Base-by-base conservation (phyloP, 1,140 invertebrate species). In the Drosophila ficusphila region DNA sequence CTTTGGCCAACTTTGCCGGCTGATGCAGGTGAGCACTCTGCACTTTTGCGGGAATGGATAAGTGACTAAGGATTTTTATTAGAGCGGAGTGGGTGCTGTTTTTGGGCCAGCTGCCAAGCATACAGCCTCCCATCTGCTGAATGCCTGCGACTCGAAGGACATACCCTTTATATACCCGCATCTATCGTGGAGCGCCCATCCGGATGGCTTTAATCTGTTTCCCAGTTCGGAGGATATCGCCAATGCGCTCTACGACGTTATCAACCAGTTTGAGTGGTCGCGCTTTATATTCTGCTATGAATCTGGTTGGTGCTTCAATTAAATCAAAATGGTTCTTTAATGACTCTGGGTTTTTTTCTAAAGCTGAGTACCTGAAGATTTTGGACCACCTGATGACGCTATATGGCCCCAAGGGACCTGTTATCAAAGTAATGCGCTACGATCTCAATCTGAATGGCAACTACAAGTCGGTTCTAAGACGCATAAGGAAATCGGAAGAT, bases 241-340 rank as follows among this genome's bases (percentile, higher is more conserved):
- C 14, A 91, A 95, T 93, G 93, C 95, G 3, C 96, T 96, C 76
- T 92, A 94, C 41, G 95, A 96, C 74, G 92, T 98, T 18, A 94
- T 98, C 3, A 92, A 93, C 56, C 92, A 94, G 39, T 96, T 94
- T 81, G 93, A 95, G 31, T 99, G 98, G 98, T 95, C 95, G 71
- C 93, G 93, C 3, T 98, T 97, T 75, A 97, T 96, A 11, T 94
- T 99, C 42, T 92, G 98, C 19, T 99, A 98, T 88, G 97, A 98
- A 78, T 93, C 93, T 0, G 69, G 89, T 90, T 44, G 12, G 65
- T 42, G 34, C 0, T 16, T n/a, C n/a, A 11, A 4, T 3, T 0
- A 11, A 7, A 6, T 14, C 29, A 16, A 12, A 0, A 4, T 0
- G 9, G 33, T 4, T 33, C 9, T 1, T 2, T 3, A 18, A 7